These are phyloP conservation scores for Elysia chlorotica DNA, from an alignment of 1,140 invertebrate genomes.

Conservation along the genomic window DNA sequence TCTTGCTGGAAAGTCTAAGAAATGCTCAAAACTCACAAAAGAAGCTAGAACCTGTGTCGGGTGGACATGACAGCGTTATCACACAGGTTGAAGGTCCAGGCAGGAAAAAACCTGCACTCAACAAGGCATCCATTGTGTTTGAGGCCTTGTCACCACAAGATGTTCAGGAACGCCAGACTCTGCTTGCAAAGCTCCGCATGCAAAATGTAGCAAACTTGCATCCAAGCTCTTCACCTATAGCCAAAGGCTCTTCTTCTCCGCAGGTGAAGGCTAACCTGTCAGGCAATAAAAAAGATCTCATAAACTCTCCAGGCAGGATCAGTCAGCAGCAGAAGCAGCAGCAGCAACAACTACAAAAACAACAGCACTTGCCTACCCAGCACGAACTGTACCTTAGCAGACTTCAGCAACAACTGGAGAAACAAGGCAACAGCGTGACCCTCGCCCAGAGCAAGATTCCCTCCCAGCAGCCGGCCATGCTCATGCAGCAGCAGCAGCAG, in stretches of 20 bases:
- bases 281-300: conserved; percentile 15
- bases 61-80: background rate
- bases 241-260: no score
- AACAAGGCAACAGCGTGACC: no score
- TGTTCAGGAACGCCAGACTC: background rate
- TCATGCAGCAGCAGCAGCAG: conserved; percentile 31
- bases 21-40: conserved; percentile 4
- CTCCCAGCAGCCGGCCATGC: no score
- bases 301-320: conserved; percentile 34
- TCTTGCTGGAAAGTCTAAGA: conserved; percentile 29
- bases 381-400: no score
- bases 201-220: background rate
- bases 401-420: no score
- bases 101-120: background rate
- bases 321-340: conserved; percentile 27
- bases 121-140: background rate
- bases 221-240: no score
- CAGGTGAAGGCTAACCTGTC: no score
- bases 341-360: conserved; percentile 34
- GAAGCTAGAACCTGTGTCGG: background rate
- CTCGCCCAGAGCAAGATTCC: no score
- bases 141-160: conserved; percentile 7
- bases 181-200: conserved; percentile 5
- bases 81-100: background rate
- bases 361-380: no score